A percentile compares a stretch with the other conserved stretches of the same genome.
These are phyloP conservation scores for Girardinus metallicus DNA, from an alignment of 2,797 vertebrate species.

Conservation along the genomic window DNA sequence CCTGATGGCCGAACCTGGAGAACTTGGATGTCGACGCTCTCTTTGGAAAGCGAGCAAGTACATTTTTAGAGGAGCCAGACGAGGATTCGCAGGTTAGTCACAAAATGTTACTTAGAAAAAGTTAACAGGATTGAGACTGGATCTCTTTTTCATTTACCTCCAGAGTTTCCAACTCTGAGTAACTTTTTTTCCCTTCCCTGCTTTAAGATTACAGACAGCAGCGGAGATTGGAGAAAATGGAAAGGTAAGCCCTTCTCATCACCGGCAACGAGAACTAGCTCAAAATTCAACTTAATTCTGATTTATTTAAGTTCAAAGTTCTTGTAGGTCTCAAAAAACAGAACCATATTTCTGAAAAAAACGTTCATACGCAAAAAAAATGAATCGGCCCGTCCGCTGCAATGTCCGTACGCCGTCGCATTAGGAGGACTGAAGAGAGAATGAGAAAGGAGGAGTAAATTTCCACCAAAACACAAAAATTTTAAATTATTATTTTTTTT, in stretches of 20 bases:
- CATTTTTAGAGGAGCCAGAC: not conserved
- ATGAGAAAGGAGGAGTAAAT: no score
- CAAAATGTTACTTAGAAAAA: no score
- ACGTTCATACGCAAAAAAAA: not conserved
- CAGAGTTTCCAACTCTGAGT: not conserved
- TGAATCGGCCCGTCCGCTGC: not conserved
- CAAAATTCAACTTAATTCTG: not conserved
- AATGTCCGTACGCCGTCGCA: no score
- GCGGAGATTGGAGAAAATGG: not conserved
- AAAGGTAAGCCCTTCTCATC: conserved; percentile 1
- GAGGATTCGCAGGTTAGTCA: not conserved
- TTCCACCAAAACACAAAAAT: no score
- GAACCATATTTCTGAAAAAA: not conserved
- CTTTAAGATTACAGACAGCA: not conserved
- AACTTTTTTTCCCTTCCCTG: not conserved
- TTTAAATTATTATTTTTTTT: no score
- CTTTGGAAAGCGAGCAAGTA: rapidly evolving
- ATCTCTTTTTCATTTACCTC: not conserved
- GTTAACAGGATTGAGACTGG: not conserved
- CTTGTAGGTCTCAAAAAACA: not conserved
- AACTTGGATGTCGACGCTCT: not conserved
- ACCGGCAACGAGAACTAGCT: not conserved
- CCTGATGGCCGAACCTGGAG: conserved; percentile 33
- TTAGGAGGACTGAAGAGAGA: no score
- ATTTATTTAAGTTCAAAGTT: not conserved